These are phyloP conservation scores for Aurelia coerulea DNA, from an alignment of 30 jellyfish, hydroid and myxozoan genomes.

Conservation along the genomic window DNA sequence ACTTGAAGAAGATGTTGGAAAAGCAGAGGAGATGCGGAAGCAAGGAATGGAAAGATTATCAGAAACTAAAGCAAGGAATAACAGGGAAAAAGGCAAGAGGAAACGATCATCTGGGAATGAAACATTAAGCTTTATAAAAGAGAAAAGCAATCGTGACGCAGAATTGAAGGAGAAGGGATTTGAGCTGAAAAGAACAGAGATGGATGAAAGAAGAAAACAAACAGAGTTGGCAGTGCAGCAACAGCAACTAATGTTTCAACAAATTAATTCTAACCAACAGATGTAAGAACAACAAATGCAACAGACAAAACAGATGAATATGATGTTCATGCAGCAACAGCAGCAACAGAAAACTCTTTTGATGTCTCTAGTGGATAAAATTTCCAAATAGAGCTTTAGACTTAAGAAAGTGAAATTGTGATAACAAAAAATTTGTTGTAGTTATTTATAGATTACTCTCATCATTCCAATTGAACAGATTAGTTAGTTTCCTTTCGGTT, in stretches of 20 bases:
- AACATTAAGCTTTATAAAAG: conserved; percentile 6
- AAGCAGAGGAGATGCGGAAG: conserved; percentile 14
- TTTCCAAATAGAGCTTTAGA: too few species aligned
- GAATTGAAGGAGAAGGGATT: conserved; percentile 34
- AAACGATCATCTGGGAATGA: conserved; percentile 21
- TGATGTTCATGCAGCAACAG: too few species aligned
- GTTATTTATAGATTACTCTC: too few species aligned
- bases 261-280: conserved; percentile 4
- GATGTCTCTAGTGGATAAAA: too few species aligned
- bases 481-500: too few species aligned
- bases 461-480: too few species aligned
- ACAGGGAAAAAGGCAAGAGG: conserved; percentile 18
- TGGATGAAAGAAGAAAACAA: conserved; percentile 6
- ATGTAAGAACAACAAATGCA: not conserved
- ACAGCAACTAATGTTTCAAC: not conserved
- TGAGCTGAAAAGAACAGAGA: conserved; percentile 26
- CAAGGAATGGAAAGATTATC: conserved; percentile 10
- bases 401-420: too few species aligned
- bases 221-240: conserved; percentile 2
- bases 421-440: too few species aligned
- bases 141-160: conserved; percentile 6
- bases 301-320: not conserved
- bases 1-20: conserved; percentile 12
- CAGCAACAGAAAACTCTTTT: too few species aligned
- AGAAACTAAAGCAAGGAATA: conserved; percentile 7